Evolutionary conservation across 1,140 invertebrate species (phyloP).

Genomic region (Acromyrmex charruanus): DNA sequence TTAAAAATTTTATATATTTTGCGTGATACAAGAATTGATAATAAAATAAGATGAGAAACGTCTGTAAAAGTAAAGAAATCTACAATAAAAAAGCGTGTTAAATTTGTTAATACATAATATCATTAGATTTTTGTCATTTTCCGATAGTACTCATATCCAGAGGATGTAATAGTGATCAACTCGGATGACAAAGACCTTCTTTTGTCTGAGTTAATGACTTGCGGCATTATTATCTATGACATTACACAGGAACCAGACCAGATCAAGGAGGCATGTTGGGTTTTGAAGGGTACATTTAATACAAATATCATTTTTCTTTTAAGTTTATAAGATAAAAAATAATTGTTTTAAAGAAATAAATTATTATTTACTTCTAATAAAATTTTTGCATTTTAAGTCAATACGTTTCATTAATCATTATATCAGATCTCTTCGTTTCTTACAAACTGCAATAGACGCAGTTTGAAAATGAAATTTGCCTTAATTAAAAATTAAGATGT

Average conservation of each 20-base stretch:
- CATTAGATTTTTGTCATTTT: neutral
- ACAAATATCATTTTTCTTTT: neutral
- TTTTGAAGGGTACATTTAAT: conserved; percentile 75
- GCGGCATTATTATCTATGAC: conserved; percentile 82
- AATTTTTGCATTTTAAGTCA: conserved; percentile 57
- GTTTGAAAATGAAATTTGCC: neutral
- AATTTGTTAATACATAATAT: neutral
- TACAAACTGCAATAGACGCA: neutral
- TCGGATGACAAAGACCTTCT: conserved; percentile 64
- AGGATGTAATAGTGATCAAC: conserved; percentile 69
- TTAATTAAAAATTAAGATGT: conserved; percentile 29
- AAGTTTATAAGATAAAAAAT: neutral
- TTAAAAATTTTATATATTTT: neutral
- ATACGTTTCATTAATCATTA: neutral
- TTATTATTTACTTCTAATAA: conserved; percentile 19
- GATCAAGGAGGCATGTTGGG: conserved; percentile 74
- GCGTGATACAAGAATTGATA: neutral
- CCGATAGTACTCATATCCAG: conserved; percentile 65
- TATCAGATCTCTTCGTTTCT: neutral
- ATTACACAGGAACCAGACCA: conserved; percentile 77
- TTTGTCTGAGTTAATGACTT: conserved; percentile 76
- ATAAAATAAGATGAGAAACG: neutral
- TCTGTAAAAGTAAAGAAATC: neutral
- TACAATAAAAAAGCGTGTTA: neutral
- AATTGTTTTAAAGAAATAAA: neutral